Conservation (phyloP, 2,113 vertebrate species). For the Nettapus auritus region DNA sequence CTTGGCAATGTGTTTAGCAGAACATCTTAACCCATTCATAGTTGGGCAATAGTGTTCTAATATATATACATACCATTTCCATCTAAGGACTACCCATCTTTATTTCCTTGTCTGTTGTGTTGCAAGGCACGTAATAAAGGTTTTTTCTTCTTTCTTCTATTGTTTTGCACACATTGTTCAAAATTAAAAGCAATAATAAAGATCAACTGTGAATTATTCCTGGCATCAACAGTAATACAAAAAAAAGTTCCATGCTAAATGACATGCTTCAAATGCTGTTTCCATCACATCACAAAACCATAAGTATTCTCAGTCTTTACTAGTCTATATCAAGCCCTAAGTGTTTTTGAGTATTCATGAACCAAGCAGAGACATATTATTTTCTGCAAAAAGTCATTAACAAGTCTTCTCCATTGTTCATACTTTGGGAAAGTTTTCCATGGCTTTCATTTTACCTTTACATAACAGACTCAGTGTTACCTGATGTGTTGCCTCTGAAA, state of each 20-base stretch:
- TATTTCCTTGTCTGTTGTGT: not conserved
- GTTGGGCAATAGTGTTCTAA: not conserved
- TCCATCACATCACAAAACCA: not conserved
- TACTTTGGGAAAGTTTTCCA: not conserved
- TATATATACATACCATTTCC: too few species aligned
- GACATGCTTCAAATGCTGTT: rapidly evolving
- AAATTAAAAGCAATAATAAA: not conserved
- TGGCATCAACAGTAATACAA: not conserved
- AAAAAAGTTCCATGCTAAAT: not conserved
- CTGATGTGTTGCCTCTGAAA: not conserved
- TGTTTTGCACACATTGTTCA: not conserved
- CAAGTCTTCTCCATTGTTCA: not conserved
- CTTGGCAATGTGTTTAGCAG: not conserved
- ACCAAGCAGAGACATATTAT: not conserved
- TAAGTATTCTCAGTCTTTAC: not conserved
- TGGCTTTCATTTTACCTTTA: not conserved
- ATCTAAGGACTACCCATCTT: not conserved
- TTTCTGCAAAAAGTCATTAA: not conserved
- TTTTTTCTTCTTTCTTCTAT: not conserved
- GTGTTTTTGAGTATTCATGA: not conserved
- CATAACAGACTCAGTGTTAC: not conserved
- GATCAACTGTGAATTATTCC: not conserved
- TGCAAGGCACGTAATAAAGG: not conserved
- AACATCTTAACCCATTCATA: not conserved
- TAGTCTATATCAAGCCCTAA: not conserved